Evolutionary conservation across 1,140 invertebrate genomes (phyloP), one percentile per base, ranked within the genome.

Genomic region (Polypedilum pembai): DNA sequence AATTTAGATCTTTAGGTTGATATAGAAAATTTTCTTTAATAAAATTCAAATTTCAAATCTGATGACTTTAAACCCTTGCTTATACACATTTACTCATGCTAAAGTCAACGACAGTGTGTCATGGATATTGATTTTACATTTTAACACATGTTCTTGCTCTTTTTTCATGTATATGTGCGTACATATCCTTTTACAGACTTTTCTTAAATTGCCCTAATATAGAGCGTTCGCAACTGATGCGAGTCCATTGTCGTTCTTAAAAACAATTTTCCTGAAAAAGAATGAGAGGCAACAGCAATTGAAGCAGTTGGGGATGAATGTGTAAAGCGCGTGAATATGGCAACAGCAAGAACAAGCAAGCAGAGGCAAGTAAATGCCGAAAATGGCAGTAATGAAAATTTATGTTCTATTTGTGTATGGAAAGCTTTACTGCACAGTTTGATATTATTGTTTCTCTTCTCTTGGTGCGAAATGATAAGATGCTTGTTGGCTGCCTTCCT

Each of bases 321-420:
- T 56, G 4, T 15, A 12, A 15, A 56, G 45, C 45, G 45, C 45
- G 45, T 56, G 45, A 45, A 45, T 33, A 33, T 45, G 41, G 8
- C 5, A 12, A 45, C 41, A 45, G 24, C 24, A 33, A 33, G 24
- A 45, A 45, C 12, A 56, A 56, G 12, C 45, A 56, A 56, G 12
- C n/a, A 56, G 24, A 3, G 15, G 45, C 45, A 56, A 56, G 45
- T n/a, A 56, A 33, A 12, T 56, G 45, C 7, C 45, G 45, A 56
- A 56, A 69, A 69, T 69, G 65, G 65, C 65, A 69, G 65, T 69
- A 69, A 69, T 69, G 65, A 69, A 69, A 69, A 69, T 69, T 69
- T 69, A 69, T 69, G 65, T 18, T 69, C 65, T 69, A 18, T 69
- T 21, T 69, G 65, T 69, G 65, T 69, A 69, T 69, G 17, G 65